Base-by-base conservation (phyloP, 2,888 invertebrate species). In the Dione vanillae region DNA sequence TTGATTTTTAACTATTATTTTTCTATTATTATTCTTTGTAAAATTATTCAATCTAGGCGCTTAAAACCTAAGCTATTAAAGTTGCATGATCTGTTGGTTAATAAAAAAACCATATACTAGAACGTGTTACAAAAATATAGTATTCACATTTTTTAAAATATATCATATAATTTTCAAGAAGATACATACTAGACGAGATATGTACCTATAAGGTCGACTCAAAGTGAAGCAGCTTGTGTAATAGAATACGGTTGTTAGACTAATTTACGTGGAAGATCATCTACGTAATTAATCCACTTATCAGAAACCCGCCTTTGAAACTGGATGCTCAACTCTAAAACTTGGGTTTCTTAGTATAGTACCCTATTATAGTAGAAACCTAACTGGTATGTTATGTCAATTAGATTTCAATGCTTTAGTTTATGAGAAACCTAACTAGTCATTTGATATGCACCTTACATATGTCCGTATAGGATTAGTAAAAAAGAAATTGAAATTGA, bases 271-370 rank as follows among this genome's bases (percentile, higher is more conserved):
- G 80, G 84, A 85, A 88, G 87, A 90, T 90, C 88, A 90, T 88
- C 87, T 83, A 81, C 81, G 87, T 90, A 90, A 92, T 91, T 91
- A 90, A 90, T 89, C 89, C 92, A 91, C 90, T 91, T 90, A 90
- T 83, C 78, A 80, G 79, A 83, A 85, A 79, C 82, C 81, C 81
- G 79, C 76, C 89, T 89, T 90, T 89, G 89, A 84, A 89, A 90
- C 87, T 82, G 76, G 84, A 89, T 80, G 79, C 80, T 75, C 77
- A 76, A 76, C 81, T 82, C 74, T 74, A 71, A 74, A 77, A 77
- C 73, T 75, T 74, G 54, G 67, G 71, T 70, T 67, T 65, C 61
- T 62, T 67, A 54, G 69, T 65, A 54, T 59, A 41, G 62, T 70
- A 64, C 51, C 67, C 65, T 72, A 69, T 74, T 71, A 72, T 70